Evolutionary conservation across 2,797 vertebrate species (phyloP).

Genomic region (Esox masquinongy): DNA sequence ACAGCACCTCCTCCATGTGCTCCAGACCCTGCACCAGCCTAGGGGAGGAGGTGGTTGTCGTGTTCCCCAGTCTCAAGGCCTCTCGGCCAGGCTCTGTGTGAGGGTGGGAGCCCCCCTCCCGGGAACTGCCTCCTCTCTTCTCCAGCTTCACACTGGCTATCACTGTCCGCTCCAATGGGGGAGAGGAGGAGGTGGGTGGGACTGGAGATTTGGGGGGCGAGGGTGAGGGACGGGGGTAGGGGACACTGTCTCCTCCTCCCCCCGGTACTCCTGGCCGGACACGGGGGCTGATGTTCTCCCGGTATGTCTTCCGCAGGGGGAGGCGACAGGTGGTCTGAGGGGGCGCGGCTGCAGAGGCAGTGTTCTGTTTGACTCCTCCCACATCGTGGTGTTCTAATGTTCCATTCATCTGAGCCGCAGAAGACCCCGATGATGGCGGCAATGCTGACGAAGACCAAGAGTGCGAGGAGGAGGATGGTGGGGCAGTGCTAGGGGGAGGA

Average conservation of each 20-base stretch:
- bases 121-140: constrained; percentile 59
- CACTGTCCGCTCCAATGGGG: constrained; percentile 70
- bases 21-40: constrained; percentile 76
- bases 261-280: constrained; percentile 69
- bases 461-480: constrained; percentile 57
- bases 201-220: constrained; percentile 54
- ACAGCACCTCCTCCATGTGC: constrained; percentile 82
- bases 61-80: constrained; percentile 38
- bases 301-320: constrained; percentile 88
- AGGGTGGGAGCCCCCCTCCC: constrained; percentile 46
- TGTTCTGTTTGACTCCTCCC: constrained; percentile 64
- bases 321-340: constrained; percentile 81
- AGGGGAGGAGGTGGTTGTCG: constrained; percentile 45
- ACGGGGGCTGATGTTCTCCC: constrained; percentile 85
- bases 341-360: constrained; percentile 60
- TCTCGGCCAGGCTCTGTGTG: constrained; percentile 53
- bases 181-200: constrained; percentile 51
- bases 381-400: constrained; percentile 77
- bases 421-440: constrained; percentile 41
- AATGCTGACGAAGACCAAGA: constrained; percentile 55
- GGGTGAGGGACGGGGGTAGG: constrained; percentile 55
- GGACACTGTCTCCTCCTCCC: constrained; percentile 64
- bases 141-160: constrained; percentile 81
- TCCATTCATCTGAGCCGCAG: constrained; percentile 83
- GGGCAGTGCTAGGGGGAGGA: constrained; percentile 28